Evolutionary conservation across 2,797 vertebrate species (phyloP).

Genomic region (Numenius phaeopus): DNA sequence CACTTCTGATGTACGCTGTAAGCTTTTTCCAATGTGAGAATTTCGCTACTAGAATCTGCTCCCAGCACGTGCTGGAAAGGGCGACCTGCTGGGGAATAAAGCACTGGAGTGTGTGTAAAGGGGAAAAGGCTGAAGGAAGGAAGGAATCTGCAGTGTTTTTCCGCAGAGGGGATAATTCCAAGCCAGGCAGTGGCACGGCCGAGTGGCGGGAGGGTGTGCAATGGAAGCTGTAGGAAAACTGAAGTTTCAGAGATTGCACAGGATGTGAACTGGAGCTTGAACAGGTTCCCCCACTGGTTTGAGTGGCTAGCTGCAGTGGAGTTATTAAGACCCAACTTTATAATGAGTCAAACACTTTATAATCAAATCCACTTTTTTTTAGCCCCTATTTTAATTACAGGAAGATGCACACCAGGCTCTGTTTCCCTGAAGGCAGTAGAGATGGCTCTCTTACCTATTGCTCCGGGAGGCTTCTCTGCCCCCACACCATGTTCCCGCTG

Average conservation of each 20-base stretch:
- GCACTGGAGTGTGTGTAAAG: neutral
- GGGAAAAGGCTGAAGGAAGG: neutral
- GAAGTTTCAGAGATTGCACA: neutral
- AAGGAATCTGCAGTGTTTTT: neutral
- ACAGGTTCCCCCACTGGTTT: neutral
- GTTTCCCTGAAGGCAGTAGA: neutral
- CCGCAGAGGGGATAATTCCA: neutral
- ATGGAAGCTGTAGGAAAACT: neutral
- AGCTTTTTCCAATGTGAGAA: neutral
- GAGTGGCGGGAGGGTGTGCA: neutral
- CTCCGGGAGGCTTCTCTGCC: neutral
- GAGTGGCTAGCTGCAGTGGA: neutral
- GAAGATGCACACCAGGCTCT: neutral
- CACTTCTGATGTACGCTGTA: neutral
- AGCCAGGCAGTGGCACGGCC: neutral
- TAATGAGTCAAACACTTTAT: neutral
- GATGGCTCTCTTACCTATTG: neutral
- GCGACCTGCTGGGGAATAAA: neutral
- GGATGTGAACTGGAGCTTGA: neutral
- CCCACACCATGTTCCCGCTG: rapidly evolving
- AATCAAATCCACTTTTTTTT: neutral
- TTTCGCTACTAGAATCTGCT: neutral
- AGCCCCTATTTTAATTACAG: neutral
- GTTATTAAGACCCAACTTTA: neutral
- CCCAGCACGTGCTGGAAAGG: neutral